Evolutionary conservation across 2,888 invertebrate genomes (phyloP).

Genomic region (Boloria selene): DNA sequence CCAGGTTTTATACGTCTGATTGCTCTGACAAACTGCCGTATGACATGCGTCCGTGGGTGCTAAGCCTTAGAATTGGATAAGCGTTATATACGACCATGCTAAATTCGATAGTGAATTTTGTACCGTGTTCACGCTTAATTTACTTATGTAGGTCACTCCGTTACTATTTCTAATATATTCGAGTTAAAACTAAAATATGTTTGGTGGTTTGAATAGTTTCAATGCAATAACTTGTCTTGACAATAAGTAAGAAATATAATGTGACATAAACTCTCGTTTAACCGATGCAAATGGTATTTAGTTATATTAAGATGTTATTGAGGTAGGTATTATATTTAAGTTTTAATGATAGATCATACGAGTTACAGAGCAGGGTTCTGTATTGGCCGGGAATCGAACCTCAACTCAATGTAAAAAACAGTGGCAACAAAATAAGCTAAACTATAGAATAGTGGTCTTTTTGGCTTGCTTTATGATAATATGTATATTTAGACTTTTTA

Average conservation of each 20-base stretch:
- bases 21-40: constrained; percentile 74
- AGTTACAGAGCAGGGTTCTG: too few species aligned
- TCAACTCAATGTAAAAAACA: too few species aligned
- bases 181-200: constrained; percentile 34
- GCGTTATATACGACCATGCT: constrained; percentile 35
- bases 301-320: too few species aligned
- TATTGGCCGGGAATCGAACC: too few species aligned
- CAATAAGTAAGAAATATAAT: constrained; percentile 23
- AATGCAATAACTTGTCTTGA: constrained; percentile 26
- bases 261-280: background rate
- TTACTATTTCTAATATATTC: constrained; percentile 31
- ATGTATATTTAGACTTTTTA: too few species aligned
- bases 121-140: constrained; percentile 37
- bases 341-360: too few species aligned
- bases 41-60: constrained; percentile 68
- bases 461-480: too few species aligned
- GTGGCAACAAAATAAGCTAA: too few species aligned
- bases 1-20: constrained; percentile 60
- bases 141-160: constrained; percentile 36
- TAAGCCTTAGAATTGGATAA: constrained; percentile 47
- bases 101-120: constrained; percentile 37
- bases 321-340: too few species aligned
- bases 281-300: too few species aligned
- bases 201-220: constrained; percentile 26
- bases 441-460: too few species aligned